Evolutionary conservation across 2,888 invertebrate species (phyloP).

Genomic region (Cyrtodaria siliqua): DNA sequence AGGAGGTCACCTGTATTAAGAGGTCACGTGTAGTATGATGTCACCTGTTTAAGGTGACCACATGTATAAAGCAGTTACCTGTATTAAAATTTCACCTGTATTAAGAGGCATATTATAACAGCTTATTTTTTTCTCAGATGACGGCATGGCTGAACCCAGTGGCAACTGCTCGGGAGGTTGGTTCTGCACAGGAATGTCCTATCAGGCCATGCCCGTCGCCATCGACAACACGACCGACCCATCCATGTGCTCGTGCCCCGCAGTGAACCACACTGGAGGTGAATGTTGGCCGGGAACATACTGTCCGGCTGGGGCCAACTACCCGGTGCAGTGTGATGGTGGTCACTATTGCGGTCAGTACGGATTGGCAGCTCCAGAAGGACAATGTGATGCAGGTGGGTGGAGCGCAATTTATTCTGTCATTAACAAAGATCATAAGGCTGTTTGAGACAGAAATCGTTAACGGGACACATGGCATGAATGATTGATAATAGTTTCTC

Average conservation of each 20-base stretch:
- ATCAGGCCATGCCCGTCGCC: conserved; percentile 73
- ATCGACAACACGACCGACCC: conserved; percentile 74
- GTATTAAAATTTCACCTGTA: no score
- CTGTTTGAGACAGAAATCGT: no score
- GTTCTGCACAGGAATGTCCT: conserved; percentile 83
- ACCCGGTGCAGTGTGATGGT: conserved; percentile 79
- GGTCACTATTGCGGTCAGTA: conserved; percentile 80
- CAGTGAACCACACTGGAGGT: conserved; percentile 82
- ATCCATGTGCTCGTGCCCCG: conserved; percentile 80
- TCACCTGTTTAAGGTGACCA: no score
- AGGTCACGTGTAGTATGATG: no score
- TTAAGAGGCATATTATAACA: no score
- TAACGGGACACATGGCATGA: no score
- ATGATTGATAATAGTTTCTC: no score
- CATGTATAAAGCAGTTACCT: no score
- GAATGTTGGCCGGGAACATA: conserved; percentile 83
- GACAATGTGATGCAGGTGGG: conserved; percentile 75
- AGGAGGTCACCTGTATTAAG: no score
- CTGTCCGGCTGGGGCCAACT: conserved; percentile 79
- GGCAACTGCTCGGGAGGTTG: conserved; percentile 83
- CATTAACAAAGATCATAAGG: no score
- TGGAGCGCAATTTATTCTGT: no score
- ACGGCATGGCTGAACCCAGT: conserved; percentile 76
- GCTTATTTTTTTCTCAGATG: conserved; percentile 66
- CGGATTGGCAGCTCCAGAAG: conserved; percentile 77